Evolutionary conservation across 2,888 invertebrate genomes (phyloP), one percentile per base, ranked within the genome.

Genomic region (Pyralis farinalis): DNA sequence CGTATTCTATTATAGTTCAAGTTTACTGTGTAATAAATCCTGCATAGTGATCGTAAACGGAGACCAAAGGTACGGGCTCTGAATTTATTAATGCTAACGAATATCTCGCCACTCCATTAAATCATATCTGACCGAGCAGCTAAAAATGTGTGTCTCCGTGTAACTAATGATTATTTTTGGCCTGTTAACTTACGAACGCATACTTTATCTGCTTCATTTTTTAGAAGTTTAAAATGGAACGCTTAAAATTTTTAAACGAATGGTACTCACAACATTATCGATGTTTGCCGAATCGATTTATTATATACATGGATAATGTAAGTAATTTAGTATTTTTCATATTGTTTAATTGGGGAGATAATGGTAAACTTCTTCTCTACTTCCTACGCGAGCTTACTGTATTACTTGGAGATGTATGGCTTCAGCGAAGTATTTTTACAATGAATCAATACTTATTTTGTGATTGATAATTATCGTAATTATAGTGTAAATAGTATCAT

Each of bases 41-140:
- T 33, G 11, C 11, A 38, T 33, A 29, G 33, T 34, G 41, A 42
- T 43, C 39, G 36, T 33, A 33, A 42, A 39, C 34, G 22, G 36
- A 32, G 40, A 44, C 42, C 40, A 35, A 20, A 63, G 44, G 81
- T 80, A 75, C 44, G 58, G 55, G 55, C 37, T 37, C 48, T 71
- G 76, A 76, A 81, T 83, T 82, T 83, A 85, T 84, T 73, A 78
- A 80, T 78, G 76, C 70, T 81, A 82, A 85, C 80, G 80, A 83
- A 78, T 67, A 75, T 77, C 74, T 85, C 76, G 70, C 62, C 77
- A 71, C 72, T 72, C 58, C 73, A 76, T 78, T 85, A 78, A 84
- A 86, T 85, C 85, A 86, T 83, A 86, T 84, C 81, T 77, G 84
- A 78, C 78, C 76, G 74, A 70, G 73, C 79, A 72, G 57, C 76